Percentiles rank a stretch among this genome's conserved stretches.
These are phyloP conservation scores for Acronicta leporina DNA, from an alignment of 2,888 invertebrate genomes.

Conservation along the genomic window DNA sequence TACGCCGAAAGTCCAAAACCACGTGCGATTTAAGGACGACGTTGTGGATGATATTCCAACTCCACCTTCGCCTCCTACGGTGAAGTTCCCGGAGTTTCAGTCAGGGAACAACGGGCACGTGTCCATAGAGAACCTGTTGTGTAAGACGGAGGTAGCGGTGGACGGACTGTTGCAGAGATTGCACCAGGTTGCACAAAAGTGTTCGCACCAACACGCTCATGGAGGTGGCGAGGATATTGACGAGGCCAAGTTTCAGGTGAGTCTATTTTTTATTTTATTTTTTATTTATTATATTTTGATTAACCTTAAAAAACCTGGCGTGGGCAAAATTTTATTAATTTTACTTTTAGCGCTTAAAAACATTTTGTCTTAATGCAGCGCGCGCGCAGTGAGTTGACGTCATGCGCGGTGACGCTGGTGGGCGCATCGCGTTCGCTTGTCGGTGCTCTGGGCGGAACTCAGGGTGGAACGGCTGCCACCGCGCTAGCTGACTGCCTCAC, in stretches of 20 bases:
- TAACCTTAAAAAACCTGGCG: no score
- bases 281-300: no score
- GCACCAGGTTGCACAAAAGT: conserved; percentile 92
- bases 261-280: conserved; percentile 46
- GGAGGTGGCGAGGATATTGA: conserved; percentile 93
- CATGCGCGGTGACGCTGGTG: conserved; percentile 94
- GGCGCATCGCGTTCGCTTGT: conserved; percentile 95
- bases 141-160: conserved; percentile 92
- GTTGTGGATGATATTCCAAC: conserved; percentile 83
- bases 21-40: conserved; percentile 85
- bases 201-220: conserved; percentile 92
- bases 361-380: conserved; percentile 73
- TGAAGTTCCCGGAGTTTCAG: conserved; percentile 77
- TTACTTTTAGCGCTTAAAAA: background rate
- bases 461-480: conserved; percentile 90
- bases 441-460: conserved; percentile 94
- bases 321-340: no score
- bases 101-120: conserved; percentile 88
- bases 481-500: conserved; percentile 94
- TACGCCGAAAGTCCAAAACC: conserved; percentile 79
- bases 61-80: conserved; percentile 83
- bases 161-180: conserved; percentile 91
- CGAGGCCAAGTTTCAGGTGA: conserved; percentile 93
- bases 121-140: conserved; percentile 89
- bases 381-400: conserved; percentile 93